Percentiles rank a stretch among this genome's conserved stretches.
Conservation (phyloP, 2,113 vertebrate species). For the Syngnathoides biaculeatus region DNA sequence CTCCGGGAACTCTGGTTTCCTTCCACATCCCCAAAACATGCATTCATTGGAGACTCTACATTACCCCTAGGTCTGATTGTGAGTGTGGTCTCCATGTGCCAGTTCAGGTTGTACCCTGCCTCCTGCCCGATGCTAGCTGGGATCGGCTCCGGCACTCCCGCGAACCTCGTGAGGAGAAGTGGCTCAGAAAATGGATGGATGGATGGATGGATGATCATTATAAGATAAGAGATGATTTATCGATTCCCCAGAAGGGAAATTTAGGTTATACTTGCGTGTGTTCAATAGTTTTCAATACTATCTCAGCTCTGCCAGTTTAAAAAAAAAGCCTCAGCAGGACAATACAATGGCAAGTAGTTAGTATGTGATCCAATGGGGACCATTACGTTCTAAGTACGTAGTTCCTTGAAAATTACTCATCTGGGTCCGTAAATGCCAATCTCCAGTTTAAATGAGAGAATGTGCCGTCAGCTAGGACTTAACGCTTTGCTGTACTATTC, state of each 20-base stretch:
- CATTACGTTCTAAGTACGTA: neutral
- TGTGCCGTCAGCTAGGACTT: conserved; percentile 42
- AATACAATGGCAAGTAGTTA: neutral
- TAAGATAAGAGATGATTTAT: neutral
- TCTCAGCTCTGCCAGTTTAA: neutral
- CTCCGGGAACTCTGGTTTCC: no score
- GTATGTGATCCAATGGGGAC: neutral
- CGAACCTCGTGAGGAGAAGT: no score
- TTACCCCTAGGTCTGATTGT: no score
- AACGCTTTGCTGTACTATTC: conserved; percentile 39
- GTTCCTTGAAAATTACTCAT: neutral
- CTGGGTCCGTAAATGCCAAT: neutral
- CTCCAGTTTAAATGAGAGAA: conserved; percentile 5
- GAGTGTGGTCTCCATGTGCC: no score
- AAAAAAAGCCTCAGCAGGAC: neutral
- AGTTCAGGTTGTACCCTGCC: no score
- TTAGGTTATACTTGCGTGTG: neutral
- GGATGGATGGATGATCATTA: neutral
- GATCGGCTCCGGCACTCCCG: no score
- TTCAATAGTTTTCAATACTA: neutral
- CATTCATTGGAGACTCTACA: no score
- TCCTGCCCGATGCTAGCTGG: no score
- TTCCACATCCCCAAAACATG: no score
- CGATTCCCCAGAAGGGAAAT: neutral
- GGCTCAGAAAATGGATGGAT: no score